phyloP scores from a whole-genome alignment of 23 tunicate genomes.

The Aplidium turbinatum region DNA sequence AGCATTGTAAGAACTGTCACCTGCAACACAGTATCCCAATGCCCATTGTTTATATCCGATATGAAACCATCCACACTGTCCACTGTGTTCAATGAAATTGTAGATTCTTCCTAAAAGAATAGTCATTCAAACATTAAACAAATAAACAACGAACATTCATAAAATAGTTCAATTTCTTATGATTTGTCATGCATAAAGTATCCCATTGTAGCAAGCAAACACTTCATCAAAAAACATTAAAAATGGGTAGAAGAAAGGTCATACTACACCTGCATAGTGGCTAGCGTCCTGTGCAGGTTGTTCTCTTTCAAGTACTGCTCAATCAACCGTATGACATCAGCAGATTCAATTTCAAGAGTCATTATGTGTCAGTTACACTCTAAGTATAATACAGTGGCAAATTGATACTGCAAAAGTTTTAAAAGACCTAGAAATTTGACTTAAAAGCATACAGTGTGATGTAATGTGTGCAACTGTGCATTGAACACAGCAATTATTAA shows the following conservation, averaged over 20 bases:
- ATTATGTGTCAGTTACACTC: conserved; percentile 27
- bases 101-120: conserved; percentile 77
- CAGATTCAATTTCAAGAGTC: conserved; percentile 95
- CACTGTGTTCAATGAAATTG: conserved; percentile 83
- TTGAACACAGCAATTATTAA: too few species aligned
- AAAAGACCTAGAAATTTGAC: too few species aligned
- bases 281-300: conserved; percentile 54
- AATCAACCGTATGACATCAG: conserved; percentile 89
- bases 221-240: background rate
- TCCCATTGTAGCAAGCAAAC: background rate
- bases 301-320: conserved; percentile 90
- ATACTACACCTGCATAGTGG: conserved; percentile 42
- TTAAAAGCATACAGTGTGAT: too few species aligned
- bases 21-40: conserved; percentile 94
- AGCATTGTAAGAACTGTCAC: too few species aligned
- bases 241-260: background rate
- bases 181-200: too few species aligned
- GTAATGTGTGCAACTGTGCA: too few species aligned
- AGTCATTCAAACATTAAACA: background rate
- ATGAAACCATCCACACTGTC: conserved; percentile 93
- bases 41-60: conserved; percentile 88
- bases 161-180: background rate
- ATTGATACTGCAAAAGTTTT: too few species aligned
- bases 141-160: background rate
- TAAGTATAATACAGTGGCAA: too few species aligned